A percentile compares a stretch with the other conserved stretches of the same genome.
phyloP scores from a whole-genome alignment of 2,797 vertebrate species.

The Pempheris klunzingeri region DNA sequence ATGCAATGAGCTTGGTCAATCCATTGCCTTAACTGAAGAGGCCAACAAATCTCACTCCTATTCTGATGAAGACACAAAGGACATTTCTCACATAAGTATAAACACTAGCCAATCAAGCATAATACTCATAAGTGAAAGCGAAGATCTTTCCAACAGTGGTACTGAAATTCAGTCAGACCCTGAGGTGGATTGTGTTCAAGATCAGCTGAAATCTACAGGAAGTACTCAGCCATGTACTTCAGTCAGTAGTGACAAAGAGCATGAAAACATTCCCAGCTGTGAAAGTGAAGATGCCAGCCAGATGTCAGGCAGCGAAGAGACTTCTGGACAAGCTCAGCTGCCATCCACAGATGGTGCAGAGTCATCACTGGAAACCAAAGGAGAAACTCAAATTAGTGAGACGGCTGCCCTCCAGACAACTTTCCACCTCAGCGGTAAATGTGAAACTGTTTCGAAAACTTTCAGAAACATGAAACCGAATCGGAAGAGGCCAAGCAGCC shows the following conservation, averaged over 20 bases:
- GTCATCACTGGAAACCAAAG: constrained; percentile 5
- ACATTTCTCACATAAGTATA: neutral
- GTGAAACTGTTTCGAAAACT: neutral
- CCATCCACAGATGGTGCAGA: neutral
- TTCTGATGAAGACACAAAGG: neutral
- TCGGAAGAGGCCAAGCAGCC: neutral
- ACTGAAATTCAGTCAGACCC: constrained; percentile 3
- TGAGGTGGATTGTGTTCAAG: neutral
- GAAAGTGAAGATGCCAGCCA: neutral
- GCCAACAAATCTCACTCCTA: neutral
- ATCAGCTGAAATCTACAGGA: constrained; percentile 3
- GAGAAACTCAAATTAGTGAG: neutral
- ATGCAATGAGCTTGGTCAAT: neutral
- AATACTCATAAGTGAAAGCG: constrained; percentile 7
- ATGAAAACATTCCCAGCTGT: neutral
- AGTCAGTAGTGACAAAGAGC: constrained; percentile 7
- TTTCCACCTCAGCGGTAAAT: neutral
- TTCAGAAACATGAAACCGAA: no score
- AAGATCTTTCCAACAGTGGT: neutral
- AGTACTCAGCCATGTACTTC: neutral
- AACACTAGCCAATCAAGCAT: neutral
- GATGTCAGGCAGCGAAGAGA: neutral
- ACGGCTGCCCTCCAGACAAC: neutral
- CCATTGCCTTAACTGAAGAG: constrained; percentile 18
- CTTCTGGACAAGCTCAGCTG: neutral